Evolutionary conservation across 2,797 vertebrate genomes (phyloP).

Genomic region (Nothura maculosa): DNA sequence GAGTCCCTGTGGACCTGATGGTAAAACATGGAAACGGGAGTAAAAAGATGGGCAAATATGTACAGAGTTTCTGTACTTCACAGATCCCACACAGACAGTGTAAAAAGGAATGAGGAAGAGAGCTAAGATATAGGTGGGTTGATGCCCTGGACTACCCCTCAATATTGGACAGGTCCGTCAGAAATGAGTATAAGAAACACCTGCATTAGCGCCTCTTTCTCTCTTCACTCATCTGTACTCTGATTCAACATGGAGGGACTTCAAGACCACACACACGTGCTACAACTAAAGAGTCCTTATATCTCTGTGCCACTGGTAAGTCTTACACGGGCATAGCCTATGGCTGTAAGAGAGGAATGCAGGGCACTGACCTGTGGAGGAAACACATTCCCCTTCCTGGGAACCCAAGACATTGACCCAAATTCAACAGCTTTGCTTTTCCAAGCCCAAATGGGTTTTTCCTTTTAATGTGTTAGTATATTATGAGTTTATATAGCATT

Average conservation of each 20-base stretch:
- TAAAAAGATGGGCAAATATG: background rate
- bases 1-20: background rate
- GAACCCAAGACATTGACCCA: background rate
- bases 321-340: background rate
- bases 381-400: background rate
- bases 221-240: background rate
- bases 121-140: background rate
- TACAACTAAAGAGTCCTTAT: background rate
- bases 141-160: background rate
- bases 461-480: background rate
- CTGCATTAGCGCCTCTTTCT: background rate
- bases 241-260: background rate
- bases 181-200: accelerated
- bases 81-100: background rate
- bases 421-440: background rate
- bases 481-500: background rate
- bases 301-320: background rate
- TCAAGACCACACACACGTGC: background rate
- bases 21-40: background rate
- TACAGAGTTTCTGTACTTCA: background rate
- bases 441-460: background rate
- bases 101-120: background rate
- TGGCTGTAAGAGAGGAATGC: background rate
- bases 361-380: background rate
- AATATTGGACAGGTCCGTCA: background rate